phyloP scores from a whole-genome alignment of 2,113 vertebrate species.

The Lepus timidus region DNA sequence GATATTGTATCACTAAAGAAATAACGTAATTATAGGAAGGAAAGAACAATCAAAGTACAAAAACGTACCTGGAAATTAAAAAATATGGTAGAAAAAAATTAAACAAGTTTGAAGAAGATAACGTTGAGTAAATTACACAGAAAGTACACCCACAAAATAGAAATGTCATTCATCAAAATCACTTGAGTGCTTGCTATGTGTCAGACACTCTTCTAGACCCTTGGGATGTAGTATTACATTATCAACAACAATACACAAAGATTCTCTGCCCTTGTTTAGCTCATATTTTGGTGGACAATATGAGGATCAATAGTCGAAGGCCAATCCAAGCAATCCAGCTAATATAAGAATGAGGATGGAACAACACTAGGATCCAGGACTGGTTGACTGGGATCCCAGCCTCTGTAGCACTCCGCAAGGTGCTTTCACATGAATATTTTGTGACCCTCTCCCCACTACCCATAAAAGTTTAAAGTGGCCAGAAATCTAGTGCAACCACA shows the following conservation, averaged over 20 bases:
- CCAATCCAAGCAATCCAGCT: neutral
- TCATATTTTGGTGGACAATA: neutral
- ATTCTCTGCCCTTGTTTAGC: neutral
- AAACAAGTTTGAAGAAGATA: constrained; percentile 18
- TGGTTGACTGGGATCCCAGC: neutral
- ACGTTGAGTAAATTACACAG: neutral
- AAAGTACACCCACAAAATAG: neutral
- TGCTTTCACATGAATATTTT: neutral
- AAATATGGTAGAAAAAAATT: constrained; percentile 21
- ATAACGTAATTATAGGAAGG: neutral
- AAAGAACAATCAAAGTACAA: constrained; percentile 20
- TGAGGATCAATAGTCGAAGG: neutral
- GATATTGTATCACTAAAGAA: neutral
- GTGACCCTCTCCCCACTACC: neutral
- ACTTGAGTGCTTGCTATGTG: neutral
- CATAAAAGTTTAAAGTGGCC: neutral
- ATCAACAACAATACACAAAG: neutral
- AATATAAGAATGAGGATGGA: neutral
- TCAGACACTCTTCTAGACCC: neutral
- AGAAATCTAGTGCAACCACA: neutral
- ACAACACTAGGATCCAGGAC: neutral
- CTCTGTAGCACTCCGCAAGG: neutral
- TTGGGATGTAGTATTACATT: neutral
- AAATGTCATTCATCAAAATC: constrained; percentile 18
- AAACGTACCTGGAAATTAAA: neutral